Evolutionary conservation across 2,113 vertebrate genomes (phyloP), one percentile per base, ranked within the genome.

Genomic region (Pelvicachromis taeniatus): DNA sequence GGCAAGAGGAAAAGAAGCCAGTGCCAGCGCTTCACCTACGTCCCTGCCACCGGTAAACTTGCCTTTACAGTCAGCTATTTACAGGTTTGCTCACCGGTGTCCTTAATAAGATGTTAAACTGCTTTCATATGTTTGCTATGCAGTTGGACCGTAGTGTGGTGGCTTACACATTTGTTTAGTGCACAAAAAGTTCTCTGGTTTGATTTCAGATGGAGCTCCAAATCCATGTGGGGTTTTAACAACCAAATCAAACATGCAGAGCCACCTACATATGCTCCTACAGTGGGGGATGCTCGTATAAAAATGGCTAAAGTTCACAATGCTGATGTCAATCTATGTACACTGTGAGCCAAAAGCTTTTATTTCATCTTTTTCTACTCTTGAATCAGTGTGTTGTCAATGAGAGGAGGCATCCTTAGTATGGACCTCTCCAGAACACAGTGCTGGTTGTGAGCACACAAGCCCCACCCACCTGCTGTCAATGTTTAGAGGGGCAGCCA

Each of bases 1-100:
- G 99, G 99, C 87, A 99, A 99, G 95, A 95, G 98, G 93, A 99
- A 99, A 97, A 95, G 98, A 81, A 99, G 99, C 96, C 99, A 99
- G 95, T 97, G 96, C 93, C 98, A 99, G 91, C 97, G 96, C 87
- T 99, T 99, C 97, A 99, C 97, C 92, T 99, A 98, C 93, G 97
- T 99, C 75, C 97, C 98, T n/a, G 95, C 97, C 89, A 96, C 97
- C 6, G 98, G 99, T 99, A 97, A 93, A 35, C 17, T 3, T 14
- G 0, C 48, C 12, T 13, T 63, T 13, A 0, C 21, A 63, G 33
- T 38, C 6, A 7, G 9, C 52, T 1, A 1, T 9, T 40, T 42
- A 29, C 2, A 14, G 13, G 12, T 50, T 73, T 50, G 10, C 9
- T 50, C 40, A 50, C 2, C 2, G 2, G 11, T 50, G 17, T 33